Conservation (phyloP, 1,140 invertebrate genomes). For the Papilio polyxenes region DNA sequence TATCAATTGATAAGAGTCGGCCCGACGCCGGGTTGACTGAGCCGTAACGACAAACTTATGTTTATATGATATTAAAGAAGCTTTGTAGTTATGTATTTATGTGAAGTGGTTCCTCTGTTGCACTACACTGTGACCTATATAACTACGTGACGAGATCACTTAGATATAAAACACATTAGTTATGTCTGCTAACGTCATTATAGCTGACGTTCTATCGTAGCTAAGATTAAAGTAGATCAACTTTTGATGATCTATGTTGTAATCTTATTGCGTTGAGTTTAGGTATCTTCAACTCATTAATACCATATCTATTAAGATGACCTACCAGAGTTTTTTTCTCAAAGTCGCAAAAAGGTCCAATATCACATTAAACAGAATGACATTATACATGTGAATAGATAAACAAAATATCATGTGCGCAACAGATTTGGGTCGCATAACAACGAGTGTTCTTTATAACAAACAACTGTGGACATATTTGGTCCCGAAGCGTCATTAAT, state of each 20-base stretch:
- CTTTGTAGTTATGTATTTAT: conserved; percentile 39
- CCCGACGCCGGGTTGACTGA: conserved; percentile 61
- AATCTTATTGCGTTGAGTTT: not conserved
- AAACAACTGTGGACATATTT: conserved; percentile 18
- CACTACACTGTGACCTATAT: conserved; percentile 30
- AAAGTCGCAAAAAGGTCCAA: not conserved
- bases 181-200: conserved; percentile 20
- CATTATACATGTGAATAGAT: not conserved
- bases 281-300: no score
- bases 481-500: conserved; percentile 11
- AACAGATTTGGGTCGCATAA: conserved; percentile 17
- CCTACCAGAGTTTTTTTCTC: not conserved
- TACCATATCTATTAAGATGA: not conserved
- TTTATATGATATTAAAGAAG: conserved; percentile 52
- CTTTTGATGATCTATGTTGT: not conserved
- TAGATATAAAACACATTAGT: conserved; percentile 15
- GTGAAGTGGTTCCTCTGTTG: conserved; percentile 23
- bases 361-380: not conserved
- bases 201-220: not conserved
- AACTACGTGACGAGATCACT: conserved; percentile 19
- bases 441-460: conserved; percentile 15
- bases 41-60: conserved; percentile 60
- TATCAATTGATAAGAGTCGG: conserved; percentile 68
- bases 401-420: conserved; percentile 1
- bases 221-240: not conserved